Evolutionary conservation across 2,888 invertebrate species (phyloP), one percentile per base, ranked within the genome.

Genomic region (Hypena proboscidalis): DNA sequence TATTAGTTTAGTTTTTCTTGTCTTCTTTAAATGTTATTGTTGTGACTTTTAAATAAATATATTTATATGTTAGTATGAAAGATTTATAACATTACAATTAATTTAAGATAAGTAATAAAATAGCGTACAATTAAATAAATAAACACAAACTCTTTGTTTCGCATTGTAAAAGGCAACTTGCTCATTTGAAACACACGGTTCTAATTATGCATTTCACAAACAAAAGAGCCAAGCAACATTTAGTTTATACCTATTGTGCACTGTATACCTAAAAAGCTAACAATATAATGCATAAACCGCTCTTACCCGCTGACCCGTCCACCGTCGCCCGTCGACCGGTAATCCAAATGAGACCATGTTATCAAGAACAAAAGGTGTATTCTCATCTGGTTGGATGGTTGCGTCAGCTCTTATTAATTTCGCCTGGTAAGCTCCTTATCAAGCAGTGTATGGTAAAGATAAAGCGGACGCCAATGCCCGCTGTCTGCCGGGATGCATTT

Each of bases 361-460:
- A 35, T 41, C 35, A 31, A 40, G 52, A 32, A 54, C 65, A 74
- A 75, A 80, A 70, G 80, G 82, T 74, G 57, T 70, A 70, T 77
- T 82, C 69, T 83, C 72, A 67, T 69, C 64, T 64, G 70, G 50
- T 49, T 21, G 44, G 49, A 38, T 35, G 33, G 47, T 58, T 50
- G 72, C 77, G 79, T 81, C 81, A 73, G 77, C 78, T 84, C 81
- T 81, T 87, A 84, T 88, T 85, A 87, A 80, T 77, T 85, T 85
- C 74, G 77, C 76, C 67, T 77, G 72, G 80, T 83, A 83, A 89
- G 85, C 88, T 85, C 70, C 88, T 89, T 90, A 90, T 90, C 89
- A 83, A 80, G 69, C 83, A 77, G 80, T 85, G 86, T 88, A 85
- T 84, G 83, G 83, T 74, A 70, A 75, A 88, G 89, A 89, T 90